Percentiles rank a stretch among this genome's conserved stretches.
Conservation (phyloP, 2,888 invertebrate genomes). For the Julus scandinavius region DNA sequence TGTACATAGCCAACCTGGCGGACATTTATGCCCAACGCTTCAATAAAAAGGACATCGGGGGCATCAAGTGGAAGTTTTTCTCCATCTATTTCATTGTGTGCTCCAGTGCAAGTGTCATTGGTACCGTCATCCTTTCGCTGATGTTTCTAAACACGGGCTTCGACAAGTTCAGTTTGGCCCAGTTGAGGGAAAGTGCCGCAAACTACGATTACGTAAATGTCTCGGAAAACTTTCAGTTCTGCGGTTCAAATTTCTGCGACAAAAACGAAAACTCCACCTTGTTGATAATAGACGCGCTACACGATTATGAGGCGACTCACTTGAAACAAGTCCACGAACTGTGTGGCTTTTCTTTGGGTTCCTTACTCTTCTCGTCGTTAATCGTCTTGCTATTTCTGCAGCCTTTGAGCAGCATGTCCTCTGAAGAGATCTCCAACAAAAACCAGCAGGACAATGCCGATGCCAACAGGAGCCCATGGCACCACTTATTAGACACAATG, state of each 20-base stretch:
- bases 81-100: conserved; percentile 98
- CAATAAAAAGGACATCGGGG: conserved; percentile 73
- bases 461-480: conserved; percentile 62
- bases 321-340: conserved; percentile 44
- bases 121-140: conserved; percentile 89
- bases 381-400: conserved; percentile 45
- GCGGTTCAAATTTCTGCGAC: conserved; percentile 51
- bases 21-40: conserved; percentile 64
- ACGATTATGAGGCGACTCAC: background rate
- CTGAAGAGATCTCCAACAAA: background rate
- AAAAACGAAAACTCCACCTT: background rate
- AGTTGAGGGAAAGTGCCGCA: background rate
- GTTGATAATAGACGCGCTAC: background rate
- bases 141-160: conserved; percentile 49
- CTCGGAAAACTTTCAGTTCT: conserved; percentile 5
- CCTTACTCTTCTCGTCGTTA: background rate
- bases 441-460: background rate
- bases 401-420: background rate
- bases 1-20: conserved; percentile 81
- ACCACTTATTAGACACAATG: conserved; percentile 86
- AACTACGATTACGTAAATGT: background rate
- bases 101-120: conserved; percentile 97
- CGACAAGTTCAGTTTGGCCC: conserved; percentile 45
- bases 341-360: conserved; percentile 53
- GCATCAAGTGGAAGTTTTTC: conserved; percentile 95